A percentile compares a stretch with the other conserved stretches of the same genome.
Conservation (phyloP, 2,797 vertebrate species). For the Tarsius wallacei region DNA sequence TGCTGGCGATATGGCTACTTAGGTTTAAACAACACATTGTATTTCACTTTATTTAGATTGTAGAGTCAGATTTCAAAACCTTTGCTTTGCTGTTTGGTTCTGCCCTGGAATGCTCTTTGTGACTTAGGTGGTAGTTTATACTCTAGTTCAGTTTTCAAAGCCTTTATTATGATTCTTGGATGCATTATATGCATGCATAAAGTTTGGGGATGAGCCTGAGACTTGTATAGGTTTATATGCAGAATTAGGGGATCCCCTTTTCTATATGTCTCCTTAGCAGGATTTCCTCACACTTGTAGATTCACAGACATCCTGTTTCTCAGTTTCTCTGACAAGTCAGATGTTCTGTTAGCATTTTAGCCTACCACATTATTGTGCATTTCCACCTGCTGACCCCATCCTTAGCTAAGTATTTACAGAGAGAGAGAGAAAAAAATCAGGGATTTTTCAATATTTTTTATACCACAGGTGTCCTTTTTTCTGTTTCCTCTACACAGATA, state of each 20-base stretch:
- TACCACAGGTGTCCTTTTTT: fast-evolving
- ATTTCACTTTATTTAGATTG: neutral
- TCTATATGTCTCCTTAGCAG: neutral
- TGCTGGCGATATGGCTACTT: neutral
- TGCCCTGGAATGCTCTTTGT: neutral
- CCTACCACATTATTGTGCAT: neutral
- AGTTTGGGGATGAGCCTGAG: neutral
- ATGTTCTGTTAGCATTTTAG: neutral
- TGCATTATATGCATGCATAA: neutral
- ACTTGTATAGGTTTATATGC: fast-evolving
- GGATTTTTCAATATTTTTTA: slow-evolving; percentile 1
- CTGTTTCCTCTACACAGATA: neutral
- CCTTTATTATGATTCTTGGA: neutral
- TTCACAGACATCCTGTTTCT: neutral
- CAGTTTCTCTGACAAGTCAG: neutral
- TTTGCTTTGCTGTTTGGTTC: neutral
- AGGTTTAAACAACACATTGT: neutral
- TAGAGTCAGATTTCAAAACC: neutral
- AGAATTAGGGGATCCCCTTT: too few species aligned
- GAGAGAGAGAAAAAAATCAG: neutral
- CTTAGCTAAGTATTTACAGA: neutral
- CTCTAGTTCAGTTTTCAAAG: neutral
- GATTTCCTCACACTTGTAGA: neutral
- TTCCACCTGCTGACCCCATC: neutral
- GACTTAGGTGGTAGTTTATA: neutral